phyloP scores from a whole-genome alignment of 2,113 vertebrate genomes.

The Motacilla tschutschensis region DNA sequence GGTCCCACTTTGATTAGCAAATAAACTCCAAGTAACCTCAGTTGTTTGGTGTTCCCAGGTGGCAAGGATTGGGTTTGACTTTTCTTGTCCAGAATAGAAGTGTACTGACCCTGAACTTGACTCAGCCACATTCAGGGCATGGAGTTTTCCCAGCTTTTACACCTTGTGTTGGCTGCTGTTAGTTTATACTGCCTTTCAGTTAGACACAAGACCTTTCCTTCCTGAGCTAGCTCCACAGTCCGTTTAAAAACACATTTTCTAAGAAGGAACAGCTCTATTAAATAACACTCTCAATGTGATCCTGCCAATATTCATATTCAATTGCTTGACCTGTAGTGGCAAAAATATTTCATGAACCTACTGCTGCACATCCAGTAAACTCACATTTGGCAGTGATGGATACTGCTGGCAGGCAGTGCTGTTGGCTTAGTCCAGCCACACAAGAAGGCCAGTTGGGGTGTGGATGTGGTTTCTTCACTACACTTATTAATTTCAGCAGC shows the following conservation, averaged over 20 bases:
- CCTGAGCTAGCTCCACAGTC: neutral
- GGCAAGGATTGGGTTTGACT: neutral
- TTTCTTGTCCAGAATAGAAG: neutral
- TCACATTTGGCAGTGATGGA: neutral
- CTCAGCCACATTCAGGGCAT: neutral
- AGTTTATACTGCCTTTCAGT: neutral
- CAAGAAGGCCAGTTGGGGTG: neutral
- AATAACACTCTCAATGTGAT: neutral
- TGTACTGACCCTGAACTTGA: neutral
- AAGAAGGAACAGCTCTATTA: neutral
- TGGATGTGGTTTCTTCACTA: slow-evolving; percentile 1
- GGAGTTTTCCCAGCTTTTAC: neutral
- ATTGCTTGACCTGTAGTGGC: neutral
- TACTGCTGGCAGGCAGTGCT: neutral
- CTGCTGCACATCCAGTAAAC: neutral
- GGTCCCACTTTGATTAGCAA: neutral
- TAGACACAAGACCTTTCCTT: neutral
- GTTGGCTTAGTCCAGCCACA: neutral
- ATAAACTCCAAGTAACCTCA: neutral
- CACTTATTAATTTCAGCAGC: slow-evolving; percentile 16
- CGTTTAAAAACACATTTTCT: neutral
- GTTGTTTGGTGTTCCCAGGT: neutral
- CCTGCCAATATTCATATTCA: neutral
- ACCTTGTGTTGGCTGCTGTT: neutral
- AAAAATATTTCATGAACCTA: slow-evolving; percentile 6